phyloP scores from a whole-genome alignment of 2,113 vertebrate genomes.

The Antigone vipio region DNA sequence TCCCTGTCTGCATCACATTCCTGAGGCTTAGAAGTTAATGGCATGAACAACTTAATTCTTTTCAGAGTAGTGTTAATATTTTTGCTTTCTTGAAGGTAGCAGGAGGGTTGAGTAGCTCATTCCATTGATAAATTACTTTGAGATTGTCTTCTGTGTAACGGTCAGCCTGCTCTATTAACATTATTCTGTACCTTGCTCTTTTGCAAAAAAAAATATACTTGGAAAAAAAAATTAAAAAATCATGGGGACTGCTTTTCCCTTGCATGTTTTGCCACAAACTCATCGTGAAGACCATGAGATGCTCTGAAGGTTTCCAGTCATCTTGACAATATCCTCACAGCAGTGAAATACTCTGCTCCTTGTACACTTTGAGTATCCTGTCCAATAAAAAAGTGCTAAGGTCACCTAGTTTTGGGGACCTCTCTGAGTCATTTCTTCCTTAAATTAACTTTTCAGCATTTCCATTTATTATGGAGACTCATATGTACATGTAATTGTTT shows the following conservation, averaged over 20 bases:
- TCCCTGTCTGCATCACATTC: slow-evolving; percentile 1
- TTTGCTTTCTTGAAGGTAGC: neutral
- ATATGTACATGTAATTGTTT: neutral
- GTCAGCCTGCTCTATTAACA: neutral
- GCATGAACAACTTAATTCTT: slow-evolving; percentile 7
- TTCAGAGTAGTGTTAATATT: neutral
- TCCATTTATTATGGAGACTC: neutral
- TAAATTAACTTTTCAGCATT: neutral
- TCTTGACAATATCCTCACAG: neutral
- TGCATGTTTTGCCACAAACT: neutral
- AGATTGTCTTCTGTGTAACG: neutral
- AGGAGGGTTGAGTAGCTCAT: neutral
- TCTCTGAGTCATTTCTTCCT: slow-evolving; percentile 2
- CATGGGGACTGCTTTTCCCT: fast-evolving
- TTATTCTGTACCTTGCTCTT: neutral
- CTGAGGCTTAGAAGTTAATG: slow-evolving; percentile 19
- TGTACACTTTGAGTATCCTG: neutral
- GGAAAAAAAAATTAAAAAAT: neutral
- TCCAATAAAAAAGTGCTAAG: neutral
- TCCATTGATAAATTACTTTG: neutral
- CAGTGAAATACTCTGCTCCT: neutral
- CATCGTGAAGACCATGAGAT: neutral
- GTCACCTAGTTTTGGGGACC: neutral
- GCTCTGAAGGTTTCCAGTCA: neutral
- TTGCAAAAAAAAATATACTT: neutral